Evolutionary conservation across 2,888 invertebrate species (phyloP).

Genomic region (Ormyrus thymus): DNA sequence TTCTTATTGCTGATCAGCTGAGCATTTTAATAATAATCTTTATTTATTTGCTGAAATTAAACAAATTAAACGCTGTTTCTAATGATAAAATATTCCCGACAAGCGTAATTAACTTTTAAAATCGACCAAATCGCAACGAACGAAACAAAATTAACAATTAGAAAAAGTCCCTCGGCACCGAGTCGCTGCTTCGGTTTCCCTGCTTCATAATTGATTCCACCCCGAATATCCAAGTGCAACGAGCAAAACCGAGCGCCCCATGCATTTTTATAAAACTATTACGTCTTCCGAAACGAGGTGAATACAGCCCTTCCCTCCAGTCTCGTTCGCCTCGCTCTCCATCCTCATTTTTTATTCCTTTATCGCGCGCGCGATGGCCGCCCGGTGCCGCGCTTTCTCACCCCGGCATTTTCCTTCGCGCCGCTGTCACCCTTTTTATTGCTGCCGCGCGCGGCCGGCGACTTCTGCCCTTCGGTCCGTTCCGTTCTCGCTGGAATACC

Average conservation of each 20-base stretch:
- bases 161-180: too few relatives aligned
- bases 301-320: not conserved
- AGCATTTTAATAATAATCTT: too few relatives aligned
- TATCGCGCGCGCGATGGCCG: constrained; percentile 24
- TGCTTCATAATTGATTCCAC: constrained; percentile 10
- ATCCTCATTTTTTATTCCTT: constrained; percentile 43
- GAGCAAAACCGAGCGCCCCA: not conserved
- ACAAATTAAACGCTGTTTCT: too few relatives aligned
- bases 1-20: too few relatives aligned
- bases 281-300: constrained; percentile 27
- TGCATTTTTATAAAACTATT: constrained; percentile 44
- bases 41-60: too few relatives aligned
- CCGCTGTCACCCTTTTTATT: constrained; percentile 3
- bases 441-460: not conserved
- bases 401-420: not conserved
- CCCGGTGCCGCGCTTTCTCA: not conserved
- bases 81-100: too few relatives aligned
- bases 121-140: too few relatives aligned
- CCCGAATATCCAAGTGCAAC: constrained; percentile 23
- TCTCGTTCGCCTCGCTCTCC: not conserved
- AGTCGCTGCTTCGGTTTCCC: not conserved
- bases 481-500: too few relatives aligned
- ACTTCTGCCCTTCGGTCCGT: too few relatives aligned
- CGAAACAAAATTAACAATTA: too few relatives aligned
- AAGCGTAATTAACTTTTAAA: too few relatives aligned